Evolutionary conservation across 2,113 vertebrate species (phyloP).

Genomic region (Chamaea fasciata): DNA sequence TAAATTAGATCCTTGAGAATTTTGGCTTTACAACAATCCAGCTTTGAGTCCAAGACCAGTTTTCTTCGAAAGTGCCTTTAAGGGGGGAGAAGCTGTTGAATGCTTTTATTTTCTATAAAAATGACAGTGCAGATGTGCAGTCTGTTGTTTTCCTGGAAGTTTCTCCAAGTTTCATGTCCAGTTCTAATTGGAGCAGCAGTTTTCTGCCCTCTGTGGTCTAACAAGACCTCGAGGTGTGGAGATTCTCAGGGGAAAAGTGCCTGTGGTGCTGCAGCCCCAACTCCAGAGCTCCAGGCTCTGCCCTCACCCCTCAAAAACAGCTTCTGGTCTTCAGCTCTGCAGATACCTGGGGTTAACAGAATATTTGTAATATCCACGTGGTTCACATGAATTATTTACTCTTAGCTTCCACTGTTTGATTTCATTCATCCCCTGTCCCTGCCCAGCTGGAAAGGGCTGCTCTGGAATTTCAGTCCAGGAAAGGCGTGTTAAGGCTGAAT

Average conservation of each 20-base stretch:
- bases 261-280: accelerated
- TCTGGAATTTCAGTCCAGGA: neutral
- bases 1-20: neutral
- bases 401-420: neutral
- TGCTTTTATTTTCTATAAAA: neutral
- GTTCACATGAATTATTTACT: neutral
- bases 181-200: neutral
- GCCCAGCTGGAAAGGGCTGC: neutral
- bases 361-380: neutral
- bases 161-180: neutral
- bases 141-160: neutral
- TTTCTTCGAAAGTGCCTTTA: neutral
- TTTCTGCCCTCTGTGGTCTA: neutral
- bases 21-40: neutral
- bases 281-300: neutral
- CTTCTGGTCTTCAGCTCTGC: neutral
- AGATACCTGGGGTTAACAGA: neutral
- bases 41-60: neutral
- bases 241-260: neutral
- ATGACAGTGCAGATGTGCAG: neutral
- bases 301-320: neutral
- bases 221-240: neutral
- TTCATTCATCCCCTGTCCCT: neutral
- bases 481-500: neutral
- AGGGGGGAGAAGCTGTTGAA: neutral